Percentiles rank a stretch among this genome's conserved stretches.
phyloP scores from a whole-genome alignment of 1,140 invertebrate species.

The Hestina assimilis region DNA sequence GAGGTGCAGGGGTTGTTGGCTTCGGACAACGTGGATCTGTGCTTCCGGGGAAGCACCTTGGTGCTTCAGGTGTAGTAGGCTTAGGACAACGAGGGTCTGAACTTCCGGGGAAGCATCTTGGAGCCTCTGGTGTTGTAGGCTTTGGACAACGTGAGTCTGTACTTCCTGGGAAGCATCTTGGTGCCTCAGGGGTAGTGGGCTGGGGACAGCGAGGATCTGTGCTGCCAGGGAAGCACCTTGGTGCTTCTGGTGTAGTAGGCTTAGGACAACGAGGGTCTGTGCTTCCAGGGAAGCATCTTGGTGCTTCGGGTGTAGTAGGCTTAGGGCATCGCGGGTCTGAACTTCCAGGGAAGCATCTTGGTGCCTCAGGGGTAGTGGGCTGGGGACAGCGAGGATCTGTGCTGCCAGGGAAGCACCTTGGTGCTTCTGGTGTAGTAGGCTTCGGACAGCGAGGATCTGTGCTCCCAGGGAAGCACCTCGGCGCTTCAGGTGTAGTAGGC shows the following conservation, averaged over 20 bases:
- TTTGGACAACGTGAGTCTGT: constrained; percentile 4
- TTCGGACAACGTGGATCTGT: constrained; percentile 10
- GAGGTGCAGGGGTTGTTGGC: constrained; percentile 35
- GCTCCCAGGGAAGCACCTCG: constrained; percentile 50
- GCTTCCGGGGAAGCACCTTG: constrained; percentile 30
- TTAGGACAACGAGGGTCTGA: constrained; percentile 63
- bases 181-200: constrained; percentile 39
- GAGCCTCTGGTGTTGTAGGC: constrained; percentile 25
- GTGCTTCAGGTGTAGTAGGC: constrained; percentile 23
- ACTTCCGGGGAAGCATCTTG: constrained; percentile 22
- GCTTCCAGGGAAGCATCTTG: constrained; percentile 66
- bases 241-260: constrained; percentile 9
- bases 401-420: constrained; percentile 52
- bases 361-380: constrained; percentile 29
- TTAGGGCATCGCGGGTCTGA: constrained; percentile 64
- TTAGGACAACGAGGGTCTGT: constrained; percentile 21
- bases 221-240: constrained; percentile 64
- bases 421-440: constrained; percentile 26
- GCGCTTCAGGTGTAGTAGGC: constrained; percentile 34
- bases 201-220: constrained; percentile 51
- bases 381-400: constrained; percentile 66
- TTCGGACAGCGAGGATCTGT: constrained; percentile 56
- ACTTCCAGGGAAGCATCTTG: constrained; percentile 62
- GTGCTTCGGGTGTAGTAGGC: constrained; percentile 38
- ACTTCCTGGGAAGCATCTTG: constrained; percentile 62